Conservation (phyloP, 2,797 vertebrate genomes). For the Aeoliscus strigatus region DNA sequence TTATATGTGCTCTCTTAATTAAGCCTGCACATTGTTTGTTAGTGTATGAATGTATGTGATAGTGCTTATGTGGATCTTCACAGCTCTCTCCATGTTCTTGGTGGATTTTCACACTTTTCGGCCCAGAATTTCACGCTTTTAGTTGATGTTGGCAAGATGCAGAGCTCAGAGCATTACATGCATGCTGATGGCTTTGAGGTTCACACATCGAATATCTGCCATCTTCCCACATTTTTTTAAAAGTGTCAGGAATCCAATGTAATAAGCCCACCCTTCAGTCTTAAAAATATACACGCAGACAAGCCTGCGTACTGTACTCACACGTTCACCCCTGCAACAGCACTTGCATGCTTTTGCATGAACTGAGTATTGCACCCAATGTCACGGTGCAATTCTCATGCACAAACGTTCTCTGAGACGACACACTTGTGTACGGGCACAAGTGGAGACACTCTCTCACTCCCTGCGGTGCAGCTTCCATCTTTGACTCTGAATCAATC, state of each 20-base stretch:
- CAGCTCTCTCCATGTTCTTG: conserved; percentile 55
- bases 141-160: conserved; percentile 58
- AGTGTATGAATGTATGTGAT: conserved; percentile 44
- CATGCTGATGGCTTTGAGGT: conserved; percentile 60
- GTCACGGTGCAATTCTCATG: conserved; percentile 7
- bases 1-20: conserved; percentile 51
- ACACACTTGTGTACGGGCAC: conserved; percentile 32
- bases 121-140: conserved; percentile 65
- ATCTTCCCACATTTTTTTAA: conserved; percentile 66
- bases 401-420: conserved; percentile 29
- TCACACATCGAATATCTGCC: conserved; percentile 64
- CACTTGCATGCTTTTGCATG: conserved; percentile 23
- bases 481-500: conserved; percentile 81
- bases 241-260: conserved; percentile 59
- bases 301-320: conserved; percentile 20
- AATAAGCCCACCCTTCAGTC: conserved; percentile 48
- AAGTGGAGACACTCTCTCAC: conserved; percentile 34
- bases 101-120: conserved; percentile 62
- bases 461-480: conserved; percentile 67
- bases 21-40: conserved; percentile 40
- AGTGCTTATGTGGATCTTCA: conserved; percentile 50
- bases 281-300: conserved; percentile 27
- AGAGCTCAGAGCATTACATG: conserved; percentile 56
- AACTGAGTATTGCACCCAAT: conserved; percentile 23
- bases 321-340: conserved; percentile 19